Conservation (phyloP, 2,888 invertebrate genomes). For the Scaptomyza cyrtandrae region DNA sequence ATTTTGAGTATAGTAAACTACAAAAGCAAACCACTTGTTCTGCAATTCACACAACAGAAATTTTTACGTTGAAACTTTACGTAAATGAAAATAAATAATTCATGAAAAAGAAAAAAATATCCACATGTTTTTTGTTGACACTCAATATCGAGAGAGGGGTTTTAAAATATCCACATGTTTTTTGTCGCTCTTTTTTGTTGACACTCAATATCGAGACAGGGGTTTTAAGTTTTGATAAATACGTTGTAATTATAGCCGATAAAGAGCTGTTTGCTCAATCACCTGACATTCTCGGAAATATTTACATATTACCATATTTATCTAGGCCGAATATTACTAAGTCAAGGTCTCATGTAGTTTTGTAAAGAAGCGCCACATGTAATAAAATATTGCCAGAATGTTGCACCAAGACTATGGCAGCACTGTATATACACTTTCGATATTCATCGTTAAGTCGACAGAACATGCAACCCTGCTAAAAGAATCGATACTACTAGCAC, state of each 20-base stretch:
- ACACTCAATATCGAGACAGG: too few species aligned
- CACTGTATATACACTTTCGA: not conserved
- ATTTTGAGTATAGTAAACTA: not conserved
- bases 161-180: too few species aligned
- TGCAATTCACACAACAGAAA: not conserved
- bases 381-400: constrained; percentile 11
- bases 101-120: not conserved
- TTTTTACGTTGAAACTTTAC: constrained; percentile 5
- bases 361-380: not conserved
- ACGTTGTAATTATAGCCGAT: constrained; percentile 8
- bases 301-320: too few species aligned
- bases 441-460: not conserved
- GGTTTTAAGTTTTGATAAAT: too few species aligned
- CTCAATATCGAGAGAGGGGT: not conserved
- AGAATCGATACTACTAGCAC: constrained; percentile 29
- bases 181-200: too few species aligned
- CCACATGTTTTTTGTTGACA: not conserved
- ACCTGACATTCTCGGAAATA: not conserved
- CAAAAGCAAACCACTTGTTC: constrained; percentile 7
- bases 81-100: not conserved
- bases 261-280: not conserved
- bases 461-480: constrained; percentile 17
- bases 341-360: not conserved
- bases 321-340: not conserved
- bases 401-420: not conserved